phyloP scores from a whole-genome alignment of 1,140 invertebrate genomes.

The Bombus fervidus region DNA sequence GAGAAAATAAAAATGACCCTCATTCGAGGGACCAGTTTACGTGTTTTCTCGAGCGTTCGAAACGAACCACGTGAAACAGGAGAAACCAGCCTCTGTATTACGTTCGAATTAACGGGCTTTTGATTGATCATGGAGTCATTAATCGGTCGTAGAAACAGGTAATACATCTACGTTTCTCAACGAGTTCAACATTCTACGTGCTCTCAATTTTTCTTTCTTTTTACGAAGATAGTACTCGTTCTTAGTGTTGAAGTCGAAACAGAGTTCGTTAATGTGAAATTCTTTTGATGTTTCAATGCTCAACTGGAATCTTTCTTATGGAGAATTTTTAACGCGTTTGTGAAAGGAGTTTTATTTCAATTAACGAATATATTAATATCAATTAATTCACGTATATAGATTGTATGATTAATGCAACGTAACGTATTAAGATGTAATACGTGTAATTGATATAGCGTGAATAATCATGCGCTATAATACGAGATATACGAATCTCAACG shows the following conservation, averaged over 20 bases:
- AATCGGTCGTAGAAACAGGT: not conserved
- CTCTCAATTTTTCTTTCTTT: not conserved
- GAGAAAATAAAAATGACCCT: constrained; percentile 46
- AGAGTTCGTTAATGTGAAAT: not conserved
- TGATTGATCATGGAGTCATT: not conserved
- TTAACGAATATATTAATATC: not conserved
- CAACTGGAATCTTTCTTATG: too few relatives aligned
- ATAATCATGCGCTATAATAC: too few relatives aligned
- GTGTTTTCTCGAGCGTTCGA: constrained; percentile 25
- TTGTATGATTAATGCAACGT: not conserved
- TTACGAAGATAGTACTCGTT: not conserved
- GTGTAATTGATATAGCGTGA: not conserved
- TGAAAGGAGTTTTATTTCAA: not conserved
- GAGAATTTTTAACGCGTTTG: not conserved
- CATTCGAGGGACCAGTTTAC: constrained; percentile 20
- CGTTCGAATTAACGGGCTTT: not conserved
- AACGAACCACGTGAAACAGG: not conserved
- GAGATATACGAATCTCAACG: too few relatives aligned
- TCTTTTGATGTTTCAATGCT: too few relatives aligned
- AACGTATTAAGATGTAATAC: not conserved
- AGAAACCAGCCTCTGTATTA: constrained; percentile 6
- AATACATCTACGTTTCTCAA: not conserved
- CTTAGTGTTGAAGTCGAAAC: not conserved
- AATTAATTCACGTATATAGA: not conserved
- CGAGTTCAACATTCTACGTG: not conserved